These are phyloP conservation scores for Pseudochaenichthys georgianus DNA, from an alignment of 2,797 vertebrate species.

Conservation along the genomic window DNA sequence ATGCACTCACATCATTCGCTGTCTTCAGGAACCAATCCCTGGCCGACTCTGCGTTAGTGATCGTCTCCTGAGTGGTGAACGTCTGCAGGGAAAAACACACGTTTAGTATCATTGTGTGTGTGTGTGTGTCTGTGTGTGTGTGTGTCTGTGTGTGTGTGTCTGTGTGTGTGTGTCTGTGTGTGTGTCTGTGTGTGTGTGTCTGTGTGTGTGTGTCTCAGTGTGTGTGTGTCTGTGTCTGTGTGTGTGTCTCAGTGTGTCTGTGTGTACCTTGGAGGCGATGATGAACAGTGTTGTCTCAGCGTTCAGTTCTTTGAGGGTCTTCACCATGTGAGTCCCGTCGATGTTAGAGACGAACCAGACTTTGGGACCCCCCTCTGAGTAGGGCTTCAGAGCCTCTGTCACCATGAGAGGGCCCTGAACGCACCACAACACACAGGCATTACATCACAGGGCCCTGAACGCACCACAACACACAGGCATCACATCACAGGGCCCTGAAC, in stretches of 20 bases:
- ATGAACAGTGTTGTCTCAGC: constrained; percentile 94
- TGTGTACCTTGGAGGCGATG: constrained; percentile 93
- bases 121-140: no score
- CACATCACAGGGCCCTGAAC: no score
- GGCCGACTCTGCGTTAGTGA: constrained; percentile 97
- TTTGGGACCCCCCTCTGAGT: constrained; percentile 90
- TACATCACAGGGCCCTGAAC: no score
- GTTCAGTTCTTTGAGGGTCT: constrained; percentile 91
- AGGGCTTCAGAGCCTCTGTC: constrained; percentile 95
- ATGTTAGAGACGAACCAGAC: constrained; percentile 99
- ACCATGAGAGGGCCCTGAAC: constrained; percentile 94
- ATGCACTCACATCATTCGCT: constrained; percentile 90
- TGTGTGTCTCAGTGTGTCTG: background rate
- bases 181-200: no score
- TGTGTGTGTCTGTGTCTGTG: background rate
- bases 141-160: no score
- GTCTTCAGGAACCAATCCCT: constrained; percentile 93
- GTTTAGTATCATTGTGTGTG: background rate
- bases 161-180: no score
- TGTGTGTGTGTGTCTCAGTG: background rate
- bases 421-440: no score
- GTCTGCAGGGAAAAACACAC: constrained; percentile 82
- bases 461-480: no score
- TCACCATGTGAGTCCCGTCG: constrained; percentile 95
- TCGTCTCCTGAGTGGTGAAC: constrained; percentile 98